A percentile compares a stretch with the other conserved stretches of the same genome.
phyloP scores from a whole-genome alignment of 1,140 invertebrate genomes.

The Dreissena polymorpha region DNA sequence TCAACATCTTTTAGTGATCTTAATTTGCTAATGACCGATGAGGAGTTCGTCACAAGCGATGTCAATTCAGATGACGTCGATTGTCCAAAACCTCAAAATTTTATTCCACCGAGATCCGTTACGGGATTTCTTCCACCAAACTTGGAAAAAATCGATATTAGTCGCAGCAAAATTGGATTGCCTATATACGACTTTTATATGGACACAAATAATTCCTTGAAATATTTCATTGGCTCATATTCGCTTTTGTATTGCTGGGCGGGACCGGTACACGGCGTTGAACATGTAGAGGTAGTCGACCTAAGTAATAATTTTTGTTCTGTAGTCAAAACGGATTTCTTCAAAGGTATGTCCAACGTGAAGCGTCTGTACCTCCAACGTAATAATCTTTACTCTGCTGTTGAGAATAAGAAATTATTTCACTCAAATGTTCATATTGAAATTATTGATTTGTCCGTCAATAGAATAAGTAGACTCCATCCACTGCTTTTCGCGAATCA shows the following conservation, averaged over 20 bases:
- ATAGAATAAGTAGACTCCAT: constrained; percentile 1
- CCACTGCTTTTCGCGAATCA: not conserved
- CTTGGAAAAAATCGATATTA: constrained; percentile 24
- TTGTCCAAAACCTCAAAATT: not conserved
- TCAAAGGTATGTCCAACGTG: constrained; percentile 5
- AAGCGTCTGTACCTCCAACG: not conserved
- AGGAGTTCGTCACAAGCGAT: not conserved
- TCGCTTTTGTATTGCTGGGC: constrained; percentile 45
- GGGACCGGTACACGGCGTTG: constrained; percentile 29
- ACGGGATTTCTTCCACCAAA: constrained; percentile 19
- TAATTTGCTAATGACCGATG: not conserved
- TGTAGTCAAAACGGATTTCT: not conserved
- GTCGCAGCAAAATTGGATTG: constrained; percentile 10
- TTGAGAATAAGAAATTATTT: constrained; percentile 4
- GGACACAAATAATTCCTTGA: constrained; percentile 12
- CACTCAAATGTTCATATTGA: not conserved
- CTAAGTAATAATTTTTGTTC: constrained; percentile 9
- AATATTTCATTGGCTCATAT: not conserved
- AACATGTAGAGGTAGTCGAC: constrained; percentile 4
- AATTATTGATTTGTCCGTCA: constrained; percentile 14
- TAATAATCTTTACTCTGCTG: not conserved
- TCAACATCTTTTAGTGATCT: not conserved
- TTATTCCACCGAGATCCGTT: not conserved
- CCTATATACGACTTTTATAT: constrained; percentile 13
- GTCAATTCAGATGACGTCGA: not conserved